Evolutionary conservation across 1,140 invertebrate genomes (phyloP), one percentile per base, ranked within the genome.

Genomic region (Adelges cooleyi): DNA sequence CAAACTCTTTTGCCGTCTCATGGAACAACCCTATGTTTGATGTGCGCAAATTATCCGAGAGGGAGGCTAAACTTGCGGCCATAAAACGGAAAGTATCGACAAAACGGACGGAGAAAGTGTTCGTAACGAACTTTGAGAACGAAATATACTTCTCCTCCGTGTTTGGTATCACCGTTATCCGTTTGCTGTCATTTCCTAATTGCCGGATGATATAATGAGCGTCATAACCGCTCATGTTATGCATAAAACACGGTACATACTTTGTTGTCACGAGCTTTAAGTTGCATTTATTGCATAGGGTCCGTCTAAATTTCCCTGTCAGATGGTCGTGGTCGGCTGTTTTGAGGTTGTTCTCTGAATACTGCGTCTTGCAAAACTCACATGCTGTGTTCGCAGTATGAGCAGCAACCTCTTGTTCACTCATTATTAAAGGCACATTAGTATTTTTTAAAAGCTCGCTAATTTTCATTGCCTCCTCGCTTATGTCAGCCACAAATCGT

Each of bases 281-380:
- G 29, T 69, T 69, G 49, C 69, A 69, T 8, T 23, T 65, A 27
- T 67, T 56, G 42, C 67, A 68, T 13, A 53, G 17, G 4, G 59
- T 17, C 2, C 36, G 33, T 38, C 48, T 50, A 56, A 29, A 69
- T 40, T 53, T 27, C n/a, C 68, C 68, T 4, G 66, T 69, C 25
- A 69, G 46, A 50, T 69, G 69, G 50, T 68, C 46, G 40, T 70
- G 66, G 66, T 69, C 51, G 10, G n/a, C 40, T 4, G n/a, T n/a
- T 17, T n/a, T 44, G n/a, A 5, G 4, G n/a, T 44, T 44, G n/a
- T 8, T 44, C 40, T 11, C n/a, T 6, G 5, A 8, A n/a, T 11
- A 44, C 4, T n/a, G 5, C n/a, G 15, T 8, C 11, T 44, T 44
- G n/a, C 40, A 44, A 20, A 48, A 48, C 18, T 48, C 15, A 48